Percentiles rank a stretch among this genome's conserved stretches.
These are phyloP conservation scores for Gracilinanus agilis DNA, from an alignment of 2,113 vertebrate species.

Conservation along the genomic window DNA sequence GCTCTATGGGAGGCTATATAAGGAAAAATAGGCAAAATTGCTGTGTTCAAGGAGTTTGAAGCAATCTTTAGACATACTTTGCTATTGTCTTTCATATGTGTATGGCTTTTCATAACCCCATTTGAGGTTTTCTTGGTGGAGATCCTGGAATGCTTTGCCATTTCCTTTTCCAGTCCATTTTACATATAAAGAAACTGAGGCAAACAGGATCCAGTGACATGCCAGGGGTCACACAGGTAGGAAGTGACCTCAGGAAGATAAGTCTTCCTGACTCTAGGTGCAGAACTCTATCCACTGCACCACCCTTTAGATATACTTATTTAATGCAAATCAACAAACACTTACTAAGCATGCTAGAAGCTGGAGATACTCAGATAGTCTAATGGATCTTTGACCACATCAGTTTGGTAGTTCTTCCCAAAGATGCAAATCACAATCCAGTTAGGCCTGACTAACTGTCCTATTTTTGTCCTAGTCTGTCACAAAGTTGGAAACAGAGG, in stretches of 20 bases:
- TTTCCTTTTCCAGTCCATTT: too few relatives aligned
- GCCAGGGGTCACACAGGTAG: too few relatives aligned
- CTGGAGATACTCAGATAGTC: neutral
- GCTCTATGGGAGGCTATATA: neutral
- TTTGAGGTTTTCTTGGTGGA: too few relatives aligned
- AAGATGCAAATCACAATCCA: neutral
- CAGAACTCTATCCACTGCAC: too few relatives aligned
- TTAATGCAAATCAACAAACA: neutral
- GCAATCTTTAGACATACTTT: neutral
- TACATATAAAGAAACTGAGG: too few relatives aligned
- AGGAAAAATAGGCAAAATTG: neutral
- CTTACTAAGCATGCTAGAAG: neutral
- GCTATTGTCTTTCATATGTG: too few relatives aligned
- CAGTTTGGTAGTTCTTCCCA: neutral
- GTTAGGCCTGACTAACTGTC: neutral
- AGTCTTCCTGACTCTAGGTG: too few relatives aligned
- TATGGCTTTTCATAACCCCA: too few relatives aligned
- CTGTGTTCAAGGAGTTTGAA: neutral
- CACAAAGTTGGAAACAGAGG: neutral
- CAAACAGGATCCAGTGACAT: too few relatives aligned
- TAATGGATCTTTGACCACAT: neutral
- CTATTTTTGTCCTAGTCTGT: neutral
- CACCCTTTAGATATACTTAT: neutral
- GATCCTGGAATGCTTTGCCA: too few relatives aligned
- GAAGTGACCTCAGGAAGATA: too few relatives aligned